These are phyloP conservation scores for Hedya salicella DNA, from an alignment of 2,888 invertebrate species.

Conservation along the genomic window DNA sequence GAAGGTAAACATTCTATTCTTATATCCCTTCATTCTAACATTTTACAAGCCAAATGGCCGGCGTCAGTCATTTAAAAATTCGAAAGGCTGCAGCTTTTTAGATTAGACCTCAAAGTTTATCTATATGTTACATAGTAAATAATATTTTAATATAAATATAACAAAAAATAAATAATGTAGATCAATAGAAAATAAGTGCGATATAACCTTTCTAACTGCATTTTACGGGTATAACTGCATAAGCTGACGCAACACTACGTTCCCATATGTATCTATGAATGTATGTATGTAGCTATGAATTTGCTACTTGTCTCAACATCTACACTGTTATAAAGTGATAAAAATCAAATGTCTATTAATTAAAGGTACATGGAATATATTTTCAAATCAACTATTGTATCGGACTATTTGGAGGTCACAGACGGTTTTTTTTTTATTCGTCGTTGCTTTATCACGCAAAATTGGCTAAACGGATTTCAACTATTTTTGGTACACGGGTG, in stretches of 20 bases:
- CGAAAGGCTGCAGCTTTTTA: background rate
- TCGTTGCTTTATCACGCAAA: too few relatives aligned
- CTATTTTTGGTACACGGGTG: too few relatives aligned
- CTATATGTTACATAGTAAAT: slow-evolving; percentile 5
- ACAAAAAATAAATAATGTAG: background rate
- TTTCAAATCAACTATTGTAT: too few relatives aligned
- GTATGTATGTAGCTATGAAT: too few relatives aligned
- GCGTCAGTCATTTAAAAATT: slow-evolving; percentile 1
- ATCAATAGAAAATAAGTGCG: background rate
- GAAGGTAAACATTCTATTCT: slow-evolving; percentile 1
- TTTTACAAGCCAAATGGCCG: slow-evolving; percentile 1
- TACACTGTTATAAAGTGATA: background rate
- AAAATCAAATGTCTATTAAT: too few relatives aligned
- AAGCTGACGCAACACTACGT: slow-evolving; percentile 27
- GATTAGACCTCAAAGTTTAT: too few relatives aligned
- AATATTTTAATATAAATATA: background rate
- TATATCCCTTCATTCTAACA: background rate
- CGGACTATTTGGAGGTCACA: too few relatives aligned
- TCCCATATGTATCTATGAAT: slow-evolving; percentile 32
- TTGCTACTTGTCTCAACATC: background rate
- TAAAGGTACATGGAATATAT: too few relatives aligned
- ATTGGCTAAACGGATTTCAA: too few relatives aligned
- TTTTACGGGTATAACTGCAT: background rate
- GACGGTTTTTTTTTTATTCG: too few relatives aligned
- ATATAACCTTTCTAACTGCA: slow-evolving; percentile 4